Evolutionary conservation across 92 coral and sea anemone species (phyloP), one percentile per base, ranked within the genome.

Genomic region (Epizoanthus illoricatus): DNA sequence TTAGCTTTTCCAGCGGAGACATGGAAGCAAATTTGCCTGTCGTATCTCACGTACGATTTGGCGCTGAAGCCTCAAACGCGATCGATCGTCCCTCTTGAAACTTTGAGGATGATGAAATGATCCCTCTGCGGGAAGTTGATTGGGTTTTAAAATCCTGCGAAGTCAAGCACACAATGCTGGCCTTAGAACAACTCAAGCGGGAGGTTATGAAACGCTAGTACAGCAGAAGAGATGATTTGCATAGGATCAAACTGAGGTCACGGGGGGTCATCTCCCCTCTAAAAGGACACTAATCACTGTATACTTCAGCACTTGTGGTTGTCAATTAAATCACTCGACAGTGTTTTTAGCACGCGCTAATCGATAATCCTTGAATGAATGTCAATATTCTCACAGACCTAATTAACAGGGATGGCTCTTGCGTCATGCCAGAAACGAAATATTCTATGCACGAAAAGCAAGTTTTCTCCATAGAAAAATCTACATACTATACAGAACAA

Each of bases 301-400:
- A 56, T 74, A 60, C 69, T 76, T 76, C 81, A 76, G 33, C 81
- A 76, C 81, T 76, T 59, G 42, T 41, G 70, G 71, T 61, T 76
- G 81, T 76, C 81, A 76, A 76, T 76, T 76, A 76, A 59, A 76
- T 76, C 81, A 76, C 81, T 61, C 58, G 58, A 62, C 59, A 76
- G 43, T 76, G 28, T 76, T 76, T 40, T 39, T 60, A 42, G 42
- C 58, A 76, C 69, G 58, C 52, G 39, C 71, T 60, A 65, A 40
- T 76, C 65, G 28, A 33, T 76, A 76, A 76, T 76, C 81, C 80
- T 61, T 42, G 39, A 33, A 16, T 20, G 17, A 76, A 40, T 76
- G 81, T 60, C 81, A 78, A 78, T 78, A 69, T 78, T 52, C 19
- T 28, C 71, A 42, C 17, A 63, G 57, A 64, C 7, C 36, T 78